Evolutionary conservation across 2,888 invertebrate species (phyloP).

Genomic region (Dasypogon diadema): DNA sequence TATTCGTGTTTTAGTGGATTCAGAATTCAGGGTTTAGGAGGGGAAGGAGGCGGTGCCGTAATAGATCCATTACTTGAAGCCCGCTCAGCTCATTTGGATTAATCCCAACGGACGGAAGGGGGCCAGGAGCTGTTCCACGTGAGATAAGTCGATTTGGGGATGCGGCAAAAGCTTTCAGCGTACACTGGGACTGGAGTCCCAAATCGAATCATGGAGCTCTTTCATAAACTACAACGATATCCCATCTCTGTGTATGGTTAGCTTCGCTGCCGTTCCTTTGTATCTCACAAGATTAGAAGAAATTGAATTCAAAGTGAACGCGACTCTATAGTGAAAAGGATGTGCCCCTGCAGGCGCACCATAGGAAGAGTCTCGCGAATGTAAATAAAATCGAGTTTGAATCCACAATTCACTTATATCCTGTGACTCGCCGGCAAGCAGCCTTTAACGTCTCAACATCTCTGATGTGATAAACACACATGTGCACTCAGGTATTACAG

Average conservation of each 20-base stretch:
- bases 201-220: constrained; percentile 39
- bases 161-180: constrained; percentile 15
- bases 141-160: background rate
- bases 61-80: constrained; percentile 2
- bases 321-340: background rate
- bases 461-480: background rate
- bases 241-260: constrained; percentile 22
- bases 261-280: constrained; percentile 25
- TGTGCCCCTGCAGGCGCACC: background rate
- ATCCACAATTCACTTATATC: constrained; percentile 57
- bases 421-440: constrained; percentile 14
- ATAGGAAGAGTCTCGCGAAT: background rate
- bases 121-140: background rate
- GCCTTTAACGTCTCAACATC: background rate
- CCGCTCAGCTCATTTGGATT: constrained; percentile 2
- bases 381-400: constrained; percentile 59
- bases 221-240: constrained; percentile 42
- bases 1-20: background rate
- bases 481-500: constrained; percentile 21
- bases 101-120: background rate
- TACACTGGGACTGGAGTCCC: background rate
- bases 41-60: background rate
- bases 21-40: background rate
- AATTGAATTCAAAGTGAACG: constrained; percentile 31
- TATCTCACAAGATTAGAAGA: constrained; percentile 36